Conservation (phyloP, 2,888 invertebrate genomes). For the Agapostemon virescens region DNA sequence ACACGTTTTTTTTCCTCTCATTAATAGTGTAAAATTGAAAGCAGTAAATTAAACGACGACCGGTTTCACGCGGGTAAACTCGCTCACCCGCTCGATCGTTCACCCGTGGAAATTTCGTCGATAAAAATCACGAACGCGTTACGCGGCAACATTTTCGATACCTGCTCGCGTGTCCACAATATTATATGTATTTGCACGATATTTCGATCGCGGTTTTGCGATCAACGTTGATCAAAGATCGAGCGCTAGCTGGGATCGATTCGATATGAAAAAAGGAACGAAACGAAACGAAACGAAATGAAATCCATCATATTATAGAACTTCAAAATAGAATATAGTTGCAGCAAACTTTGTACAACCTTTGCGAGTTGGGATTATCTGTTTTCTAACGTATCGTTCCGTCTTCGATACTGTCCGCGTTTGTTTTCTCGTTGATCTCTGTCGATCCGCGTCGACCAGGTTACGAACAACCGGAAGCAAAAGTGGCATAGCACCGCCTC, state of each 20-base stretch:
- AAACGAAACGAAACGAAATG: neutral
- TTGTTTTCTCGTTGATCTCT: neutral
- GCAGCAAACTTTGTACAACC: neutral
- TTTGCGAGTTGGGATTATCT: too few relatives aligned
- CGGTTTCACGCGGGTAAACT: slow-evolving; percentile 13
- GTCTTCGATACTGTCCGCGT: neutral
- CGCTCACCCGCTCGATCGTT: slow-evolving; percentile 23
- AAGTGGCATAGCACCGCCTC: neutral
- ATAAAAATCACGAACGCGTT: slow-evolving; percentile 40
- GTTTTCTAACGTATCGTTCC: neutral
- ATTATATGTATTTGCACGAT: slow-evolving; percentile 30
- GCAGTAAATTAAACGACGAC: slow-evolving; percentile 38
- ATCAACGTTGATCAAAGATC: slow-evolving; percentile 26
- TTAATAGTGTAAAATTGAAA: slow-evolving; percentile 54
- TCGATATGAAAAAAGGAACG: neutral
- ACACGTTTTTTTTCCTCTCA: slow-evolving; percentile 11
- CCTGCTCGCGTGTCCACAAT: slow-evolving; percentile 31
- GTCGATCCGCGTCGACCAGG: neutral
- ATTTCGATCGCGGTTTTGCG: slow-evolving; percentile 22
- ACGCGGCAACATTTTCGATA: slow-evolving; percentile 42
- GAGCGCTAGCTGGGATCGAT: slow-evolving; percentile 1
- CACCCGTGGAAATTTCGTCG: slow-evolving; percentile 36
- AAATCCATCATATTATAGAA: neutral
- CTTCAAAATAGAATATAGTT: neutral
- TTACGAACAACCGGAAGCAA: slow-evolving; percentile 4